A percentile compares a stretch with the other conserved stretches of the same genome.
These are phyloP conservation scores for Ophion obscuratus DNA, from an alignment of 2,888 invertebrate genomes.

Conservation along the genomic window DNA sequence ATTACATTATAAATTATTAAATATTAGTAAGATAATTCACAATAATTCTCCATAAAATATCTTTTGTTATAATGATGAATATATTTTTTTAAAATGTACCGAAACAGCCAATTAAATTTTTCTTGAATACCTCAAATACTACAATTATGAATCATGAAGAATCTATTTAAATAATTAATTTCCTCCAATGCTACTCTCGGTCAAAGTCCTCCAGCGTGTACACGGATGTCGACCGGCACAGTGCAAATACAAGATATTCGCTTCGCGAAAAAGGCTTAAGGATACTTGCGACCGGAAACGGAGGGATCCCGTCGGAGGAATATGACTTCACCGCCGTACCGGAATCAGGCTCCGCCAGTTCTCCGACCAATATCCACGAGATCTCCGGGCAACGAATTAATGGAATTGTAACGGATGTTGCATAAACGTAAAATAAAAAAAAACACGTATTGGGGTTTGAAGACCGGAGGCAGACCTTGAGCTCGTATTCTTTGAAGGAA, in stretches of 20 bases:
- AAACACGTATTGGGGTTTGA: not conserved
- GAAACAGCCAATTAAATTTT: not conserved
- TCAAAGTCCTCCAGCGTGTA: constrained; percentile 3
- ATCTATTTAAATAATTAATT: not conserved
- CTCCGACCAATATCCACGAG: constrained; percentile 50
- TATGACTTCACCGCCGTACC: constrained; percentile 14
- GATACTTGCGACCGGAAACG: not conserved
- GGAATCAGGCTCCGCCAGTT: not conserved
- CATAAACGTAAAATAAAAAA: not conserved
- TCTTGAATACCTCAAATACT: not conserved
- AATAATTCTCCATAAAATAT: too few relatives aligned
- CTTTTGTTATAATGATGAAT: not conserved
- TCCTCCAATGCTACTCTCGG: not conserved
- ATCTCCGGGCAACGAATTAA: constrained; percentile 62
- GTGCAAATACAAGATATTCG: constrained; percentile 40
- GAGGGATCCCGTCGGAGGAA: constrained; percentile 38
- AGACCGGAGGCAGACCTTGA: not conserved
- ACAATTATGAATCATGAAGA: not conserved
- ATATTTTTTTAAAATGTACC: not conserved
- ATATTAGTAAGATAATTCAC: too few relatives aligned
- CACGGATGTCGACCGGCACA: constrained; percentile 19
- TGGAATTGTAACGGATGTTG: constrained; percentile 40
- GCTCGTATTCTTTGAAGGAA: constrained; percentile 10
- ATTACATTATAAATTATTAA: too few relatives aligned
- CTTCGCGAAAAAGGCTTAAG: constrained; percentile 6